Evolutionary conservation across 2,113 vertebrate species (phyloP).

Genomic region (Cyanocitta stelleri): DNA sequence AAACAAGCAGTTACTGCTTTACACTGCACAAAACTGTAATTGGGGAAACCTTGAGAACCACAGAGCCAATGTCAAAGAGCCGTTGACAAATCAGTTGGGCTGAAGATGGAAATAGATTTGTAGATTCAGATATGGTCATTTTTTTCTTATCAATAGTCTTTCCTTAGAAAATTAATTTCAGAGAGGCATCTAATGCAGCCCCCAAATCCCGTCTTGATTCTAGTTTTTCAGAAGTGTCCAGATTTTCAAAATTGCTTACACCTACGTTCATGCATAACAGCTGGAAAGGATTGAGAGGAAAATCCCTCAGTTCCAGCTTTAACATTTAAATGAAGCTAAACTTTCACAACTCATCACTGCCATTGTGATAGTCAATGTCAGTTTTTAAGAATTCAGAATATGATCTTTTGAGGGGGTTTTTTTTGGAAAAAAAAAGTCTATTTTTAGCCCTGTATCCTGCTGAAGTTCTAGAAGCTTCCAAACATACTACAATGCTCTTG

Average conservation of each 20-base stretch:
- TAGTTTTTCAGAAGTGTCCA: neutral
- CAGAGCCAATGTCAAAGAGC: neutral
- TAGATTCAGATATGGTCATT: neutral
- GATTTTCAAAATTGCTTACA: neutral
- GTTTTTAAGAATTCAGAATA: neutral
- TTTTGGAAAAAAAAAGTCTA: neutral
- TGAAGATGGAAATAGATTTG: neutral
- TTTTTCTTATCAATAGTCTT: neutral
- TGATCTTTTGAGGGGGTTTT: neutral
- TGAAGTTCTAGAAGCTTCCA: neutral
- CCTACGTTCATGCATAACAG: neutral
- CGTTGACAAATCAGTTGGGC: neutral
- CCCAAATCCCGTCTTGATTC: neutral
- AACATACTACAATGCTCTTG: neutral
- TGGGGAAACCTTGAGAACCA: neutral
- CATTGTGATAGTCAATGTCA: neutral
- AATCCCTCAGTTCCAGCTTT: neutral
- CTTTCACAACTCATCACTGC: neutral
- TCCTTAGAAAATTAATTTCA: neutral
- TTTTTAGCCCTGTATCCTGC: neutral
- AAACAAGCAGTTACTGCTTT: neutral
- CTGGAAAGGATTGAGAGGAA: neutral
- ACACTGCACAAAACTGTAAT: neutral
- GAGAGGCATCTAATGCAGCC: neutral
- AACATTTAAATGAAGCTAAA: neutral